Evolutionary conservation across 2,113 vertebrate species (phyloP), one percentile per base, ranked within the genome.

Genomic region (Ia io): DNA sequence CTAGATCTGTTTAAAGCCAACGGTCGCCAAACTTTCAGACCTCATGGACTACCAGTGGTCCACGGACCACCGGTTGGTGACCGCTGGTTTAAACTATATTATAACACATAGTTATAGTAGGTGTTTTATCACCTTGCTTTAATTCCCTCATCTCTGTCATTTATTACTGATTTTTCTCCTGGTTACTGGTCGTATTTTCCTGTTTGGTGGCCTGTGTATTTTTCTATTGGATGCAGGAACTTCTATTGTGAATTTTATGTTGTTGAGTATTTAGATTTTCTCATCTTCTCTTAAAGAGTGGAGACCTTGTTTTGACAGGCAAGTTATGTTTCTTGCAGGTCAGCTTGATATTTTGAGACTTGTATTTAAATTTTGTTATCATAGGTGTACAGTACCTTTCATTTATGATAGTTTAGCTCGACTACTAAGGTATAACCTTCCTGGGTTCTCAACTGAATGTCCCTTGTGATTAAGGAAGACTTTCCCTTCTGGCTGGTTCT

Each of bases 141-240:
- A 63, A 63, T 71, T 76, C 30, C 78, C 44, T 80, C 22, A 80
- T 49, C 51, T 76, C 40, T 47, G 30, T 49, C n/a, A 78, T 90
- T 83, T 56, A 53, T 77, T n/a, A 79, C 87, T 63, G 11, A n/a
- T 63, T 94, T 90, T 56, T 87, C 71, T 94, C 5, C 35, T 88
- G 65, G n/a, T 63, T 73, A 67, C 77, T 8, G 37, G 35, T 76
- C 20, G 61, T 2, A 77, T 67, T 84, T 23, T 88, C 47, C 70
- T 74, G 61, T 79, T 88, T 76, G 42, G 59, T 4, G 13, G 14
- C 5, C 37, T 71, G 16, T 18, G 9, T 88, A 30, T 37, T 76
- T 30, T 80, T 71, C 37, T 67, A 61, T 32, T 67, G 49, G 17
- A 82, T 59, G 3, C 22, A 93, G 37, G 40, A n/a, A 61, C 59